Evolutionary conservation across 1,140 invertebrate genomes (phyloP).

Genomic region (Meloidogyne chitwoodi): DNA sequence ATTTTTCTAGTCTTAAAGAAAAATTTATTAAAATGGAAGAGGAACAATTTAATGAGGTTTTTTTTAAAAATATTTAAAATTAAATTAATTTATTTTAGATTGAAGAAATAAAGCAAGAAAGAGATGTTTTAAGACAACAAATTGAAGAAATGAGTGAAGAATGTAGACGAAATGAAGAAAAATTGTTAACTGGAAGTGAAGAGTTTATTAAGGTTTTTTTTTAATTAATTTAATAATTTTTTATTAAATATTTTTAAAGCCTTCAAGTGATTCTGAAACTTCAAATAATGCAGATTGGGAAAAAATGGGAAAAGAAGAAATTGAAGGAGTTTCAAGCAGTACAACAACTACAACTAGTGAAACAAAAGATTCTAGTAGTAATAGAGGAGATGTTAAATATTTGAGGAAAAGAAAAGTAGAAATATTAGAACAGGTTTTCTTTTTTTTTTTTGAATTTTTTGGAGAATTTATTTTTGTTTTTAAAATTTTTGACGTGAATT

Average conservation of each 20-base stretch:
- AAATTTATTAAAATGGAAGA: constrained; percentile 4
- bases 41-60: constrained; percentile 1
- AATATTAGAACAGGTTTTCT: background rate
- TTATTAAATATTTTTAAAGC: constrained; percentile 4
- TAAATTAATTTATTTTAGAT: background rate
- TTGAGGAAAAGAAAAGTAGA: background rate
- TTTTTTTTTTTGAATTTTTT: too few species aligned
- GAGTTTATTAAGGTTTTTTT: constrained; percentile 17
- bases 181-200: constrained; percentile 8
- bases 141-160: background rate
- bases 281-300: constrained; percentile 30
- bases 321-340: constrained; percentile 15
- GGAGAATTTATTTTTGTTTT: too few species aligned
- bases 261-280: constrained; percentile 27
- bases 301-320: constrained; percentile 28
- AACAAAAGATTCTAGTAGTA: background rate
- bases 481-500: too few species aligned
- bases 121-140: background rate
- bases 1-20: constrained; percentile 1
- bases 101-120: background rate
- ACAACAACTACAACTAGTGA: background rate
- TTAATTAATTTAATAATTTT: background rate
- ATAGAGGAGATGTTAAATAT: background rate
- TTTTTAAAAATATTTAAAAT: background rate
- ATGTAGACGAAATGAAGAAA: background rate